Evolutionary conservation across 2,888 invertebrate genomes (phyloP), one percentile per base, ranked within the genome.

Genomic region (Gymnosoma rotundatum): DNA sequence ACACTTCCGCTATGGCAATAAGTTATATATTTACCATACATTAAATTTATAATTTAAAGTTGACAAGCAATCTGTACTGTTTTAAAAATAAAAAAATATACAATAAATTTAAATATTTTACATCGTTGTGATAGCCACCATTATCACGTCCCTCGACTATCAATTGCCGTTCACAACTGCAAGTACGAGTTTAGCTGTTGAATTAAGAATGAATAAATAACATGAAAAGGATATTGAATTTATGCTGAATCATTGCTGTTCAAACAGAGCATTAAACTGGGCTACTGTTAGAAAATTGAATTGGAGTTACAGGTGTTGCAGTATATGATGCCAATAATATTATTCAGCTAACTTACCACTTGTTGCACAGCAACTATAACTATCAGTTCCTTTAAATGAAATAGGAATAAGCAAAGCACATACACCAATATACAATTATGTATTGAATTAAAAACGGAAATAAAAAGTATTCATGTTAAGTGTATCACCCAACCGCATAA

Each of bases 241-340:
- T 86, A 86, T 86, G 85, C 80, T 82, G 83, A 76, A 78, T 86
- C 83, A 85, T 85, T 86, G 82, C 86, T 83, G 83, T 83, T 86
- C 78, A 83, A 83, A 83, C 82, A 78, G 78, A 80, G 83, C 86
- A 85, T 86, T 85, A 83, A 78, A 85, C 82, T 85, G 75, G 83
- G 82, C 80, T 86, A 85, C 86, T 85, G 82, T 75, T 83, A 58
- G 82, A 85, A 83, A 69, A 78, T 78, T 83, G 83, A 86, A 83
- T 78, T 85, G 78, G 67, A 78, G 67, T 78, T 69, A 70, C 74
- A 84, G 80, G 58, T 81, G 73, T 79, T 72, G 69, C n/a, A 67
- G 69, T 45, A 63, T 18, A 56, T 45, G 45, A 20, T 48, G 52
- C 32, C 64, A 66, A 58, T 52, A 58, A 25, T 66, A 56, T 14